Evolutionary conservation across 92 coral and sea anemone genomes (phyloP).

Genomic region (Ricordea florida): DNA sequence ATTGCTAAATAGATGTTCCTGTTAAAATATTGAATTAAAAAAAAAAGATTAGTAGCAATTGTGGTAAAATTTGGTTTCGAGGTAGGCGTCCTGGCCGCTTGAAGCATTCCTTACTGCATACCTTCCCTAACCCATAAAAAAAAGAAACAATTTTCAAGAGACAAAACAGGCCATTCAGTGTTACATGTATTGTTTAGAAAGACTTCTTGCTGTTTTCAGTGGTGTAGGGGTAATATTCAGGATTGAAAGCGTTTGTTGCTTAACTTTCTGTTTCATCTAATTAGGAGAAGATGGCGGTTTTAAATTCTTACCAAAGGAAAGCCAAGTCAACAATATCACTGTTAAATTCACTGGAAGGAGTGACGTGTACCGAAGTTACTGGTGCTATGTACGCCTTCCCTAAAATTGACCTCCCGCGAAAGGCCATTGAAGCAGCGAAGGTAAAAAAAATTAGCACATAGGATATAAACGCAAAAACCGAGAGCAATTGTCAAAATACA

Average conservation of each 20-base stretch:
- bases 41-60: too few species aligned
- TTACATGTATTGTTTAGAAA: neutral
- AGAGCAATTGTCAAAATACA: neutral
- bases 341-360: constrained; percentile 75
- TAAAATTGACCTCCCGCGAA: constrained; percentile 67
- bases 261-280: neutral
- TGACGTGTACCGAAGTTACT: constrained; percentile 70
- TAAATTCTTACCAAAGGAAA: constrained; percentile 64
- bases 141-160: too few species aligned
- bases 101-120: too few species aligned
- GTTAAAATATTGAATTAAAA: too few species aligned
- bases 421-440: constrained; percentile 77
- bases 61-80: too few species aligned
- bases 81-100: too few species aligned
- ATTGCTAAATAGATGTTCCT: too few species aligned
- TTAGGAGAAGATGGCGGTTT: constrained; percentile 77
- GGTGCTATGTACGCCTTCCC: constrained; percentile 90
- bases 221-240: too few species aligned
- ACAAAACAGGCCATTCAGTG: neutral
- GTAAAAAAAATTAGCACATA: constrained; percentile 6
- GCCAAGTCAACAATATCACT: constrained; percentile 65
- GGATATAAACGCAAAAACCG: neutral
- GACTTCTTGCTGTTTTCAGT: too few species aligned
- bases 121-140: too few species aligned
- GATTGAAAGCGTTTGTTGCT: too few species aligned